These are phyloP conservation scores for Xiphophorus birchmanni DNA, from an alignment of 2,797 vertebrate species.

Conservation along the genomic window DNA sequence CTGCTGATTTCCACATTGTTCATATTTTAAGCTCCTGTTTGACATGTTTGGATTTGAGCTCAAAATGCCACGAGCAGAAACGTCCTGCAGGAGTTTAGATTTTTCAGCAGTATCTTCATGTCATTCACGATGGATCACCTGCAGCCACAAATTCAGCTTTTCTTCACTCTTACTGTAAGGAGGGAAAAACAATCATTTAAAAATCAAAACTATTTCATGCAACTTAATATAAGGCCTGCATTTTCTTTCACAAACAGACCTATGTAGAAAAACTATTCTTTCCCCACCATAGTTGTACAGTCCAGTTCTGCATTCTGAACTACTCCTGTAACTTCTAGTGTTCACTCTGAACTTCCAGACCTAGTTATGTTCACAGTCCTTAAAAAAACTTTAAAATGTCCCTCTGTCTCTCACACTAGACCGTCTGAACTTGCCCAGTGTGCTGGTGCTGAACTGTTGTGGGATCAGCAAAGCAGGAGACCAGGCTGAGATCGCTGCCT, in stretches of 20 bases:
- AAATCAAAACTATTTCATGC: not conserved
- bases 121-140: not conserved
- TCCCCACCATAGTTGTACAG: not conserved
- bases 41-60: not conserved
- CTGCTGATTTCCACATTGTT: not conserved
- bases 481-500: conserved; percentile 92
- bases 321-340: not conserved
- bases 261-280: not conserved
- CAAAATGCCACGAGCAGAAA: not conserved
- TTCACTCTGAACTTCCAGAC: not conserved
- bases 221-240: not conserved
- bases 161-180: not conserved
- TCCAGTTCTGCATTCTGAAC: not conserved
- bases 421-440: conserved; percentile 94
- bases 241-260: not conserved
- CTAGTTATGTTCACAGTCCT: not conserved
- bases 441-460: conserved; percentile 92
- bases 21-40: not conserved
- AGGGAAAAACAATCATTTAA: not conserved
- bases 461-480: conserved; percentile 95
- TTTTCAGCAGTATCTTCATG: not conserved
- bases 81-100: not conserved
- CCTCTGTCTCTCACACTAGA: conserved; percentile 73
- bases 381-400: not conserved
- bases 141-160: not conserved